Conservation (phyloP, 2,888 invertebrate genomes). For the Cantharis rufa region DNA sequence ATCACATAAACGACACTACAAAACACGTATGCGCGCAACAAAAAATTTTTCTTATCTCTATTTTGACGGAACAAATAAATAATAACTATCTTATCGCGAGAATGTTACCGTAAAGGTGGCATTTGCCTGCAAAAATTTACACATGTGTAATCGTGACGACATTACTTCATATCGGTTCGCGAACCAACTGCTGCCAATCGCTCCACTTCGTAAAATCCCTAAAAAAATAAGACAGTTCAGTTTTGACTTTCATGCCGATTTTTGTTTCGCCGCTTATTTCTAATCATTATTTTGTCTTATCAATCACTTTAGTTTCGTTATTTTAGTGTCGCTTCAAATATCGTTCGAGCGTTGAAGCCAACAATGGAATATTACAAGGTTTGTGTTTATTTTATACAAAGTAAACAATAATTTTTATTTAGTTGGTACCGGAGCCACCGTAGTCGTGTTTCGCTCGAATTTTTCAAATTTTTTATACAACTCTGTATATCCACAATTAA, state of each 20-base stretch:
- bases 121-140: constrained; percentile 52
- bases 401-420: neutral
- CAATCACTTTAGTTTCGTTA: neutral
- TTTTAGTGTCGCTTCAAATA: neutral
- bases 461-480: neutral
- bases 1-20: constrained; percentile 17
- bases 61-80: constrained; percentile 37
- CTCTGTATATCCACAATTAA: neutral
- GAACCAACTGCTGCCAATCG: constrained; percentile 33
- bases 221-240: constrained; percentile 13
- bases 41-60: constrained; percentile 37
- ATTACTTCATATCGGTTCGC: constrained; percentile 45
- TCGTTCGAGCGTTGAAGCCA: neutral
- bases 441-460: neutral
- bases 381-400: neutral
- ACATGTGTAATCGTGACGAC: constrained; percentile 57
- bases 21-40: constrained; percentile 24
- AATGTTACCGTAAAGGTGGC: constrained; percentile 37
- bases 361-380: neutral
- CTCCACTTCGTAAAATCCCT: constrained; percentile 15
- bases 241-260: neutral
- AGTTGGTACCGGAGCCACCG: neutral
- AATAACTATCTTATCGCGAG: constrained; percentile 41
- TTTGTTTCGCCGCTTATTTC: neutral
- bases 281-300: neutral